Percentiles rank a stretch among this genome's conserved stretches.
These are phyloP conservation scores for Prionailurus viverrinus DNA, from an alignment of 2,113 vertebrate genomes.

Conservation along the genomic window DNA sequence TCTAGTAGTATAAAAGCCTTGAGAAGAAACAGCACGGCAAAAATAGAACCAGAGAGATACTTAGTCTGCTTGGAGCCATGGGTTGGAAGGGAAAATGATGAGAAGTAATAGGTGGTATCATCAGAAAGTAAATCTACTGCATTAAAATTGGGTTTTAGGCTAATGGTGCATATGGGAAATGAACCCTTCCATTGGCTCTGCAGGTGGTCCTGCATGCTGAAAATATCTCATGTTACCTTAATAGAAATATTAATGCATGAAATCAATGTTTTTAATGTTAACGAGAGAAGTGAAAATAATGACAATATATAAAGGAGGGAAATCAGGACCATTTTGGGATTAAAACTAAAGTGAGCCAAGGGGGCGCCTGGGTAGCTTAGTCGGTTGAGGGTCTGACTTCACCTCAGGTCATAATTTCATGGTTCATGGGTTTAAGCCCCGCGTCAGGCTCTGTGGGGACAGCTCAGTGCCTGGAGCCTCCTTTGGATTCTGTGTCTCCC, in stretches of 20 bases:
- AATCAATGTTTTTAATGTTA: background rate
- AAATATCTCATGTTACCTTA: background rate
- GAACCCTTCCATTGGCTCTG: background rate
- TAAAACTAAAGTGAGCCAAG: background rate
- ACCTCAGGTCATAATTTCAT: too few species aligned
- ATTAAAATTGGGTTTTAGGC: background rate
- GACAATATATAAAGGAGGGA: background rate
- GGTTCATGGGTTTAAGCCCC: too few species aligned
- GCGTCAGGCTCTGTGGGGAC: too few species aligned
- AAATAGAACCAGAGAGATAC: background rate
- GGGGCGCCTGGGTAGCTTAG: too few species aligned
- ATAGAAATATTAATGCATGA: background rate
- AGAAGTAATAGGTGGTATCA: background rate
- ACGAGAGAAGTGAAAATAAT: background rate
- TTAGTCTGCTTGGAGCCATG: background rate
- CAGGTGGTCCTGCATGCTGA: background rate
- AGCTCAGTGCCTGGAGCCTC: too few species aligned
- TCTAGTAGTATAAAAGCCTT: background rate
- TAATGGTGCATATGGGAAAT: background rate
- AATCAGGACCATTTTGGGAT: background rate
- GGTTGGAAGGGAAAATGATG: background rate
- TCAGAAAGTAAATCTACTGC: background rate
- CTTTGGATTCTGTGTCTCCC: too few species aligned
- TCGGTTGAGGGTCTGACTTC: too few species aligned
- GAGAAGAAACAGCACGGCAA: background rate